Evolutionary conservation across 2,113 vertebrate species (phyloP).

Genomic region (Meleagris gallopavo): DNA sequence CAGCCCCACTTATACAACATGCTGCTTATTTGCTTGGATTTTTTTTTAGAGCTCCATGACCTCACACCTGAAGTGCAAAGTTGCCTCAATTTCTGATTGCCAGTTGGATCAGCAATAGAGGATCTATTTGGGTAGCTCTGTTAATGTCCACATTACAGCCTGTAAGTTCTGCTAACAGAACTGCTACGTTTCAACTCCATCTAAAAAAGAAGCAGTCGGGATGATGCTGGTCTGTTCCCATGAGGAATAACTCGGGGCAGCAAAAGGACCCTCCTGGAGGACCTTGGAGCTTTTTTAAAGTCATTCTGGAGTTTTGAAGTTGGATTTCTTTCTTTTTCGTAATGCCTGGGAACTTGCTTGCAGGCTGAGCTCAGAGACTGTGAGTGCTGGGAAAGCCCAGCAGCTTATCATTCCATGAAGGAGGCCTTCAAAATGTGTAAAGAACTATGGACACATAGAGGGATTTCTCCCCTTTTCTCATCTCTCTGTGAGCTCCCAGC

Average conservation of each 20-base stretch:
- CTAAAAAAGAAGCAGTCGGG: neutral
- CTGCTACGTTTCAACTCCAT: neutral
- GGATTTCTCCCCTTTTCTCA: slow-evolving; percentile 11
- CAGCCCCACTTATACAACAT: neutral
- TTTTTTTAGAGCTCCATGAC: neutral
- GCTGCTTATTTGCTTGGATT: neutral
- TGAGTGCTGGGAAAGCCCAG: slow-evolving; percentile 10
- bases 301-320: neutral
- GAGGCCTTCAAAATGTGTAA: slow-evolving; percentile 39
- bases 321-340: neutral
- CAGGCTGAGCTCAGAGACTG: slow-evolving; percentile 17
- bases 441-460: slow-evolving; percentile 6
- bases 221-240: neutral
- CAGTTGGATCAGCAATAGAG: neutral
- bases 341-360: slow-evolving; percentile 17
- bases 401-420: slow-evolving; percentile 41
- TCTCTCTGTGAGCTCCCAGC: slow-evolving; percentile 20
- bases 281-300: neutral
- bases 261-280: neutral
- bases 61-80: neutral
- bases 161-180: neutral
- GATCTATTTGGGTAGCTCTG: neutral
- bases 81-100: neutral
- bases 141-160: neutral
- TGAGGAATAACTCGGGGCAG: neutral